phyloP scores from a whole-genome alignment of 37 sponge, comb jelly and placozoan species.

The Petrosia ficiformis region DNA sequence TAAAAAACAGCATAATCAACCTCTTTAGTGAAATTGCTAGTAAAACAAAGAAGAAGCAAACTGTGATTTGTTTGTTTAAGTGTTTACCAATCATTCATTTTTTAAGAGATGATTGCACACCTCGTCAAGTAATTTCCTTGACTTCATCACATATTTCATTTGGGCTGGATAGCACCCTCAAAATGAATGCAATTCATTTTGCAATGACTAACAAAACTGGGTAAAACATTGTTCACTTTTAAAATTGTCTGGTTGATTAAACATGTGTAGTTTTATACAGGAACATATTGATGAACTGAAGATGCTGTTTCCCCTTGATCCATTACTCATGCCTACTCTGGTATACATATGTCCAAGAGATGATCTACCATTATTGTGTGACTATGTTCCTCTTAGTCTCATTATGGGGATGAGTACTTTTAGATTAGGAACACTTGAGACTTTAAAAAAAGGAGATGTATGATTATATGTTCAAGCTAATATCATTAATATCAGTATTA shows the following conservation, averaged over 20 bases:
- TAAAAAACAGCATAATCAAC: too few species aligned
- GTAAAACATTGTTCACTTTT: too few species aligned
- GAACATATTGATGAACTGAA: background rate
- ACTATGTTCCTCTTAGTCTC: background rate
- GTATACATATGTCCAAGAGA: slow-evolving; percentile 26
- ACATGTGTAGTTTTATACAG: slow-evolving; percentile 1
- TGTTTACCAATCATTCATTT: background rate
- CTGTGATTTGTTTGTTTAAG: background rate
- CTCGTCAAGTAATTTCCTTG: background rate
- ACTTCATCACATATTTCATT: background rate
- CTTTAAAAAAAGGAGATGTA: too few species aligned
- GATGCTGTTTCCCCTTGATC: slow-evolving; percentile 14
- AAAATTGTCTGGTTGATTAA: too few species aligned
- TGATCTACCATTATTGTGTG: slow-evolving; percentile 1
- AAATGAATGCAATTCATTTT: background rate
- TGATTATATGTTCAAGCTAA: too few species aligned
- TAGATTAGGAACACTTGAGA: too few species aligned
- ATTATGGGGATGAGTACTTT: slow-evolving; percentile 2
- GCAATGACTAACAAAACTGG: background rate
- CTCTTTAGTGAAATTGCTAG: background rate
- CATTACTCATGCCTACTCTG: slow-evolving; percentile 8
- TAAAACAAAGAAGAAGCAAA: background rate
- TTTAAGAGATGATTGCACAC: background rate
- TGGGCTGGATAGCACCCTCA: background rate
- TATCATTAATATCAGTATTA: too few species aligned